Evolutionary conservation across 2,797 vertebrate genomes (phyloP).

Genomic region (Tokudaia muenninki): DNA sequence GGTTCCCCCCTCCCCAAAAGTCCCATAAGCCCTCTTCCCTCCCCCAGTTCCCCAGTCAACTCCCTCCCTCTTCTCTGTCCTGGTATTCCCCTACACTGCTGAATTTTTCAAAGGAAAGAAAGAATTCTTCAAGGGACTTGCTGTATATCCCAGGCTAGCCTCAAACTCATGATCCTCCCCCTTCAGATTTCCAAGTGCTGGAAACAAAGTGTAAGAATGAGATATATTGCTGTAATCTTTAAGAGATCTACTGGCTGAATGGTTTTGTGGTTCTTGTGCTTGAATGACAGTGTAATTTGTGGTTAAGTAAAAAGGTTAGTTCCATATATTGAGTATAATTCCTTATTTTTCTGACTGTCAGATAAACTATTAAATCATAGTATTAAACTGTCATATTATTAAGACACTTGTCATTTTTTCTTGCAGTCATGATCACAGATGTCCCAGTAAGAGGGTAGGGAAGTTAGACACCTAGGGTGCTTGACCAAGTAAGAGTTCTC

Average conservation of each 20-base stretch:
- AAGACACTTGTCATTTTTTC: background rate
- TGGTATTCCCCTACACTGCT: too few species aligned
- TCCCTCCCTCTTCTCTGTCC: too few species aligned
- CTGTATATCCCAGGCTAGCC: background rate
- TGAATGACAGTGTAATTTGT: background rate
- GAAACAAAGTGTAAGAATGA: background rate
- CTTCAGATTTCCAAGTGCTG: background rate
- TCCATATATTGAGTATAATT: background rate
- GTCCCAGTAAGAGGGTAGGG: background rate
- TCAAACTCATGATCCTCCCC: background rate
- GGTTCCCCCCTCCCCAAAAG: too few species aligned
- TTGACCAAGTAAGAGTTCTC: background rate
- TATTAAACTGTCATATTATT: background rate
- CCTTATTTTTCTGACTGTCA: constrained; percentile 1
- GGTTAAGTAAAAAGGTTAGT: background rate
- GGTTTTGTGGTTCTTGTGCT: background rate
- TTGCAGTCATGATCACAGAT: background rate
- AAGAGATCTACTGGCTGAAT: background rate
- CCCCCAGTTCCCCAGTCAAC: too few species aligned
- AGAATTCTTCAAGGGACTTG: background rate
- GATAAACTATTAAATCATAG: background rate
- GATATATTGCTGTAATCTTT: background rate
- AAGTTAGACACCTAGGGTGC: background rate
- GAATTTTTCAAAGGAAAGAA: background rate
- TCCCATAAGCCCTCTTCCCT: too few species aligned